Percentiles rank a stretch among this genome's conserved stretches.
These are phyloP conservation scores for Dallia pectoralis DNA, from an alignment of 2,797 vertebrate species.

Conservation along the genomic window DNA sequence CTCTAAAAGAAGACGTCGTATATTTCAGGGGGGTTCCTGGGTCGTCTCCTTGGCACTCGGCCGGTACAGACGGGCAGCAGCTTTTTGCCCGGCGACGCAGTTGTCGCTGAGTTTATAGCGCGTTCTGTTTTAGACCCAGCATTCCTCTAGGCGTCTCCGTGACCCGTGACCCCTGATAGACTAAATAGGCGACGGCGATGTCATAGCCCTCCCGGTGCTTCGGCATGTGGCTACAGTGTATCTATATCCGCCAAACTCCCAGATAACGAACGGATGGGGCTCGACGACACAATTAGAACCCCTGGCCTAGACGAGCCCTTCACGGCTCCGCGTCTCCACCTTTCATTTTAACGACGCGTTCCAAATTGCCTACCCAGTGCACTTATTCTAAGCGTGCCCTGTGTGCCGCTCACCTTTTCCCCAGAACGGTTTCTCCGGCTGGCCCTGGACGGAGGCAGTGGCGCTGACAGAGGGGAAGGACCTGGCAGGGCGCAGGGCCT, in stretches of 20 bases:
- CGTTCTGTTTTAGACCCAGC: conserved; percentile 30
- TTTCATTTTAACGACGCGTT: not conserved
- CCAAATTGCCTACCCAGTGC: not conserved
- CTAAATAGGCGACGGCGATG: not conserved
- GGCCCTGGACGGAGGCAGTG: conserved; percentile 23
- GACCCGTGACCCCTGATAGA: not conserved
- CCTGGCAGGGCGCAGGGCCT: conserved; percentile 83
- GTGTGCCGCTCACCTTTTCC: conserved; percentile 73
- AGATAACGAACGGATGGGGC: no score
- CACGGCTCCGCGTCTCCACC: not conserved
- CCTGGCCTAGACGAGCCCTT: no score
- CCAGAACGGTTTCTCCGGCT: conserved; percentile 11
- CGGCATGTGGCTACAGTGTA: not conserved
- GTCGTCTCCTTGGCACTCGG: conserved; percentile 36
- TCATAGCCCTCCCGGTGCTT: not conserved
- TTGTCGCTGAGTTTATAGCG: conserved; percentile 52
- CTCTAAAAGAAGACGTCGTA: conserved; percentile 53
- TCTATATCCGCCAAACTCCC: not conserved
- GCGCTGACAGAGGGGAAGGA: conserved; percentile 89
- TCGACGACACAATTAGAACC: no score
- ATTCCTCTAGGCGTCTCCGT: conserved; percentile 10
- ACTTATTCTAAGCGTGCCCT: not conserved
- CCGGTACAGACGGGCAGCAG: conserved; percentile 58
- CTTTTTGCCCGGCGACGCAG: conserved; percentile 69
- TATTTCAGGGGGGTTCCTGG: conserved; percentile 58